Evolutionary conservation across 1,140 invertebrate species (phyloP).

Genomic region (Phortica variegata): DNA sequence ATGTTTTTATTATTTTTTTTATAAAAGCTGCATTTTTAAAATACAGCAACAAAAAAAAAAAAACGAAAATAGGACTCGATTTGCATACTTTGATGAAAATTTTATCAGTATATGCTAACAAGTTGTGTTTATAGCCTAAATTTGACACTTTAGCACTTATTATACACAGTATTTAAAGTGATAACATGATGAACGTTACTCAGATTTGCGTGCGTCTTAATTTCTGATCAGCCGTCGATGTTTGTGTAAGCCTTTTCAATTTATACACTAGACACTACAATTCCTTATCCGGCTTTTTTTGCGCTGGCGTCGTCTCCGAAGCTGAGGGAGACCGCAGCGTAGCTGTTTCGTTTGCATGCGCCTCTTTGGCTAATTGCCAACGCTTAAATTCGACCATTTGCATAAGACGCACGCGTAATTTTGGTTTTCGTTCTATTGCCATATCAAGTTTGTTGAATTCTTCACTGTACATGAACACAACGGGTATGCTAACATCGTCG

Average conservation of each 20-base stretch:
- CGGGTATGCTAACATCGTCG: constrained; percentile 85
- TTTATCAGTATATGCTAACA: too few relatives aligned
- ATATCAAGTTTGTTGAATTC: constrained; percentile 60
- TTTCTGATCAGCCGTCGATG: too few relatives aligned
- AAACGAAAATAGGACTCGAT: too few relatives aligned
- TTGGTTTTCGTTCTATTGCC: constrained; percentile 23
- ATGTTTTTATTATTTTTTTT: too few relatives aligned
- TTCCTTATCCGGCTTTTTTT: constrained; percentile 44
- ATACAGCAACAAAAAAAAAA: too few relatives aligned
- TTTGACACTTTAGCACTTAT: too few relatives aligned
- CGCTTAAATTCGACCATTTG: constrained; percentile 55
- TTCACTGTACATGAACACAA: constrained; percentile 85
- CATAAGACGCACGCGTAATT: constrained; percentile 41
- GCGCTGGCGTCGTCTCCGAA: not conserved
- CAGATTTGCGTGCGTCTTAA: too few relatives aligned
- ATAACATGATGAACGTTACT: too few relatives aligned
- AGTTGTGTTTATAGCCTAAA: too few relatives aligned
- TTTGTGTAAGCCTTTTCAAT: not conserved
- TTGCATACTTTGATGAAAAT: too few relatives aligned
- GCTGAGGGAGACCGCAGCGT: not conserved
- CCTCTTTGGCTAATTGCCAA: constrained; percentile 47
- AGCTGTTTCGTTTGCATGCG: constrained; percentile 29
- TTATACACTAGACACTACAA: constrained; percentile 36
- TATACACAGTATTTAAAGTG: too few relatives aligned
- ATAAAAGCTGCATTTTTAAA: too few relatives aligned